Base-by-base conservation (phyloP, 2,888 invertebrate species). In the Acleris literana region DNA sequence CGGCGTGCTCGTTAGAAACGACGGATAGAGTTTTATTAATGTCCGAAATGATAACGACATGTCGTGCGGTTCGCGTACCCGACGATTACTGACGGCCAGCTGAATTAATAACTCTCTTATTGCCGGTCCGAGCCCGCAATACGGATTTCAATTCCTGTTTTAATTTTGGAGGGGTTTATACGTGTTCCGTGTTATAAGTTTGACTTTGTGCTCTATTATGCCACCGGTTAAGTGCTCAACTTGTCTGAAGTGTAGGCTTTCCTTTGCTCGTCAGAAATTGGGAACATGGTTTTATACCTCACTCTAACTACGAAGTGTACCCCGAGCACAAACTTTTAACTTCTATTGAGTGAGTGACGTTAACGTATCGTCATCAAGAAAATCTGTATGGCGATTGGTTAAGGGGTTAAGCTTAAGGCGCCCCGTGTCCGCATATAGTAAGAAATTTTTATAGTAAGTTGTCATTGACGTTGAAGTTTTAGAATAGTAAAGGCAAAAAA, bases 41-140 rank as follows among this genome's bases (percentile, higher is more conserved):
- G 83, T 84, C 82, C 81, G 78, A 86, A 88, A 87, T 86, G 80
- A 86, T 87, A 87, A 87, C 83, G 85, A 86, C 83, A 82, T 86
- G 83, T 82, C 79, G 77, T 75, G 73, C 74, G 76, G 78, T 75
- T 74, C 72, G 70, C 72, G 68, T 71, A 73, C 76, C 78, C 80
- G 75, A 73, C 79, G 81, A 86, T 85, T 85, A 86, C 81, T 79
- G 80, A 80, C 83, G 80, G 78, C 73, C 78, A 77, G 81, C 83
- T 84, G 84, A 86, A 86, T 88, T 85, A 86, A 83, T 86, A 86
- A 85, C 82, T 80, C 79, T 74, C 80, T 79, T 78, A 80, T 80
- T 77, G 75, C 78, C 73, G 69, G 71, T 71, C 74, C 73, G 72
- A 70, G 75, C 71, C 74, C 72, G 74, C 79, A 82, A 83, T 81